These are phyloP conservation scores for Cyprinus carpio DNA, from an alignment of 2,113 vertebrate genomes.

Conservation along the genomic window DNA sequence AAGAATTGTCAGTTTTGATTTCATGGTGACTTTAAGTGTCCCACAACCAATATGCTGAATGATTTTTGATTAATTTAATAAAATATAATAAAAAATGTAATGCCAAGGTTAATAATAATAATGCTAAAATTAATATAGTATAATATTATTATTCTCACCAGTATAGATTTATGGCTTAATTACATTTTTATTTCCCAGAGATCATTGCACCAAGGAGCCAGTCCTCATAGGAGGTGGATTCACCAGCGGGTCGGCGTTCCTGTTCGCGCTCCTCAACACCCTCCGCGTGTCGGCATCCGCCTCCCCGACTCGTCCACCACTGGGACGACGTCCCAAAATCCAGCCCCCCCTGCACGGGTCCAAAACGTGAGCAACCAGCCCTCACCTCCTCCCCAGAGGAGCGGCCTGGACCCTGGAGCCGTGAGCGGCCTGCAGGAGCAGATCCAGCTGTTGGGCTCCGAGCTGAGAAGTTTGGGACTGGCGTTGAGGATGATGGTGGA, in stretches of 20 bases:
- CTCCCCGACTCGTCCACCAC: slow-evolving; percentile 61
- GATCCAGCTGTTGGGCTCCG: slow-evolving; percentile 73
- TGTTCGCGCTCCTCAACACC: slow-evolving; percentile 58
- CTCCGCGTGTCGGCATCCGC: slow-evolving; percentile 67
- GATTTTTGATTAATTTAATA: not conserved
- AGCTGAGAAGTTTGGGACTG: slow-evolving; percentile 76
- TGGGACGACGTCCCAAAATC: slow-evolving; percentile 49
- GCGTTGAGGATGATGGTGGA: slow-evolving; percentile 76
- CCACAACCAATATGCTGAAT: not conserved
- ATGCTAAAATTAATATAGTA: too few species aligned
- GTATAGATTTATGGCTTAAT: not conserved
- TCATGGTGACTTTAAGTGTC: not conserved
- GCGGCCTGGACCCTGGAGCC: slow-evolving; percentile 52
- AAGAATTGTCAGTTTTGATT: too few species aligned
- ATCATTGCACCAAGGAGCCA: slow-evolving; percentile 56
- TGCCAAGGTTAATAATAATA: not conserved
- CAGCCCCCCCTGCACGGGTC: slow-evolving; percentile 48
- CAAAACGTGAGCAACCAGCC: slow-evolving; percentile 60
- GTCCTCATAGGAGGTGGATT: slow-evolving; percentile 56
- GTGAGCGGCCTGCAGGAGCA: slow-evolving; percentile 66
- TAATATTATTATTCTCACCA: not conserved
- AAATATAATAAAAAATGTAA: not conserved
- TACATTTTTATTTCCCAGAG: slow-evolving; percentile 60
- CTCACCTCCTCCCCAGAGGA: slow-evolving; percentile 54
- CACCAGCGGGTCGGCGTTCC: slow-evolving; percentile 62